Evolutionary conservation across 2,888 invertebrate genomes (phyloP).

Genomic region (Epinotia ramella): DNA sequence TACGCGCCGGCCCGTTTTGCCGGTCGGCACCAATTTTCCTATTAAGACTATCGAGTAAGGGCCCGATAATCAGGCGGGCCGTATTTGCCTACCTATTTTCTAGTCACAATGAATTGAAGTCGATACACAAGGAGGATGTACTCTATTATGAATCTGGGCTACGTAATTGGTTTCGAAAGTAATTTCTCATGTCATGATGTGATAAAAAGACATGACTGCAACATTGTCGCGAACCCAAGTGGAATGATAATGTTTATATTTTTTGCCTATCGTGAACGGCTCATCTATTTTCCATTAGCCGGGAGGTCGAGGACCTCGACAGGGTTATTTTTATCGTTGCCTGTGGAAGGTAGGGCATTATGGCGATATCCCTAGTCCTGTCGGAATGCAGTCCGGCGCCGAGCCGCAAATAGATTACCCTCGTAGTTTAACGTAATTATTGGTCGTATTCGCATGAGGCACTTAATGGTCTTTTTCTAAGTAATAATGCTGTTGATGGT

Average conservation of each 20-base stretch:
- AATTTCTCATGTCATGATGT: slow-evolving; percentile 48
- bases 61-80: slow-evolving; percentile 67
- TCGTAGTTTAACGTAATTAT: slow-evolving; percentile 45
- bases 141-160: slow-evolving; percentile 72
- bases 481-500: slow-evolving; percentile 15
- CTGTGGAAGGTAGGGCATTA: slow-evolving; percentile 72
- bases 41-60: slow-evolving; percentile 80
- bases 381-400: slow-evolving; percentile 82
- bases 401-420: slow-evolving; percentile 72
- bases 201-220: slow-evolving; percentile 35
- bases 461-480: slow-evolving; percentile 20
- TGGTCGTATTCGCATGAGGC: slow-evolving; percentile 26
- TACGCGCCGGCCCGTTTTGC: slow-evolving; percentile 71
- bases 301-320: slow-evolving; percentile 63
- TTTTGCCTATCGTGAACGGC: slow-evolving; percentile 49
- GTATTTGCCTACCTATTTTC: slow-evolving; percentile 59
- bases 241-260: slow-evolving; percentile 49
- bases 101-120: slow-evolving; percentile 68
- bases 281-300: slow-evolving; percentile 66
- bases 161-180: slow-evolving; percentile 57
- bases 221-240: slow-evolving; percentile 23
- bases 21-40: slow-evolving; percentile 78
- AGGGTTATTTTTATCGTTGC: slow-evolving; percentile 71
- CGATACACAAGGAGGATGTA: slow-evolving; percentile 75
- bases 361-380: slow-evolving; percentile 74